A percentile compares a stretch with the other conserved stretches of the same genome.
phyloP scores from a whole-genome alignment of 2,888 invertebrate genomes.

The Leptogaster cylindrica region DNA sequence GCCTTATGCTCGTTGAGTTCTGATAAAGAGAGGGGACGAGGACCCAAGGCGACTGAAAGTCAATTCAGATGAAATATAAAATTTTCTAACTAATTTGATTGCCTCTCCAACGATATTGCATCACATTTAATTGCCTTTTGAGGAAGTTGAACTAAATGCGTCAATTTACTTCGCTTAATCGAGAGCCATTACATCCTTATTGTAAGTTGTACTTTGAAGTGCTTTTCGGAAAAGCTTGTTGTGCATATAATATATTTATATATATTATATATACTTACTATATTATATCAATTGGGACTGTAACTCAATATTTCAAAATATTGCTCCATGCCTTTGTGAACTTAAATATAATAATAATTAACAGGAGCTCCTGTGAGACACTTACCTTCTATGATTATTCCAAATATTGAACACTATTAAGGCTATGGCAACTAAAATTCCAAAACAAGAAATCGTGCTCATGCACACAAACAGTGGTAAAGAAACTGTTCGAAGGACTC shows the following conservation, averaged over 20 bases:
- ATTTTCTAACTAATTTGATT: too few relatives aligned
- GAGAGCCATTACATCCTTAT: too few relatives aligned
- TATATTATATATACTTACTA: too few relatives aligned
- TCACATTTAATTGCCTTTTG: too few relatives aligned
- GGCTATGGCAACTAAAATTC: slow-evolving; percentile 82
- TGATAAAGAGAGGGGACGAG: neutral
- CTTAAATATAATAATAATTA: neutral
- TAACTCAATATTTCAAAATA: too few relatives aligned
- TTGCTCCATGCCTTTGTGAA: too few relatives aligned
- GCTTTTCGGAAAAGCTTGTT: too few relatives aligned
- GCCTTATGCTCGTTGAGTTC: neutral
- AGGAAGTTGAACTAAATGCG: too few relatives aligned
- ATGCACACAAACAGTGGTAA: slow-evolving; percentile 91
- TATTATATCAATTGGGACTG: neutral
- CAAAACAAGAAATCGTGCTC: slow-evolving; percentile 87
- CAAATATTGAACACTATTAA: slow-evolving; percentile 92
- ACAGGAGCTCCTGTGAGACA: slow-evolving; percentile 1
- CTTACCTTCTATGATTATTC: slow-evolving; percentile 90
- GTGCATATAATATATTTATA: too few relatives aligned
- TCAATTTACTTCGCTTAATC: too few relatives aligned
- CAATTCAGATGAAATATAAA: neutral
- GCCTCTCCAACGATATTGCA: too few relatives aligned
- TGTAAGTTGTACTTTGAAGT: too few relatives aligned
- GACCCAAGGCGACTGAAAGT: neutral
- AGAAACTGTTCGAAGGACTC: slow-evolving; percentile 84